Evolutionary conservation across 1,140 invertebrate species (phyloP).

Genomic region (Penaeus vannamei): DNA sequence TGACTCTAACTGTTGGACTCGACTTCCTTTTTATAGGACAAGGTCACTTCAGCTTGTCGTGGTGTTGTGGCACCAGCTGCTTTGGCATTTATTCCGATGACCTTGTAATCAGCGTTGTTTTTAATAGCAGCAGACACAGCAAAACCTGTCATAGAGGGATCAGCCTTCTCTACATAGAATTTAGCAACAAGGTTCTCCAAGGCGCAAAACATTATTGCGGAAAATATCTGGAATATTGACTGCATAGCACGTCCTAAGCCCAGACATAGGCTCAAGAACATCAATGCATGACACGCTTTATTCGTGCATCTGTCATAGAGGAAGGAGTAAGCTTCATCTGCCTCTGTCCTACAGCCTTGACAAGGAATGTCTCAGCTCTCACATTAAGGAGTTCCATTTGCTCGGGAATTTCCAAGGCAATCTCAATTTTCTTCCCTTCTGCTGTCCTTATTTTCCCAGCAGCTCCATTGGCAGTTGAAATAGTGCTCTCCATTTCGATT

Average conservation of each 20-base stretch:
- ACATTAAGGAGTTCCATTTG: slow-evolving; percentile 49
- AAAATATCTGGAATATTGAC: slow-evolving; percentile 47
- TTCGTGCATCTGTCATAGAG: slow-evolving; percentile 7
- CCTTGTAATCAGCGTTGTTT: not conserved
- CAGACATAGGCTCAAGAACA: slow-evolving; percentile 17
- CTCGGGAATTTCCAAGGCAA: slow-evolving; percentile 35
- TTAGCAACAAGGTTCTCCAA: slow-evolving; percentile 28
- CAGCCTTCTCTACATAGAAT: slow-evolving; percentile 30
- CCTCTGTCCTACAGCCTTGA: slow-evolving; percentile 12
- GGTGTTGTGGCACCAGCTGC: not conserved
- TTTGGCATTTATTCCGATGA: not conserved
- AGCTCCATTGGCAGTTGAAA: slow-evolving; percentile 27
- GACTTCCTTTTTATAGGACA: not conserved
- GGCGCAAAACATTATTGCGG: slow-evolving; percentile 27
- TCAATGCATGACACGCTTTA: slow-evolving; percentile 8
- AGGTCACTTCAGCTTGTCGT: not conserved
- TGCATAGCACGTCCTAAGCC: slow-evolving; percentile 48
- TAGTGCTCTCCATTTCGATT: slow-evolving; percentile 19
- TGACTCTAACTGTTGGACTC: not conserved
- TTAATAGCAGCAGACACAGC: not conserved
- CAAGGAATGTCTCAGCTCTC: slow-evolving; percentile 39
- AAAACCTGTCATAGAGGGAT: slow-evolving; percentile 47
- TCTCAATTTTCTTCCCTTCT: not conserved
- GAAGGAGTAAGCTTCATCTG: slow-evolving; percentile 45
- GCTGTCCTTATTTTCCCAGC: not conserved